Base-by-base conservation (phyloP, 2,113 vertebrate genomes). In the Columbina picui region DNA sequence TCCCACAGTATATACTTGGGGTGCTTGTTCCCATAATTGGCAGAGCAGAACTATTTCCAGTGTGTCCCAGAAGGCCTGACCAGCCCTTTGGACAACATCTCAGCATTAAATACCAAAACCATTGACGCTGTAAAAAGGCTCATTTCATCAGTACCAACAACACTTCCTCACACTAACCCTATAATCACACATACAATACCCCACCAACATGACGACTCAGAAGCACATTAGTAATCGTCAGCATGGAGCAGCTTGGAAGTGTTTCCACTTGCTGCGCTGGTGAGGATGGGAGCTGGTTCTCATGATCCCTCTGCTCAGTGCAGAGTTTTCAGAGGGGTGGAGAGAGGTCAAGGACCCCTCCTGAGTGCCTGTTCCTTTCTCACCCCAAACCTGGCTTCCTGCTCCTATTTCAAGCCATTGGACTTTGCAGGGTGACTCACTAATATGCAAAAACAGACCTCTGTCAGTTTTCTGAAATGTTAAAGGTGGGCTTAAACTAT, bases 201-300 rank as follows among this genome's bases (percentile, higher is more conserved):
- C 36, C 1, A 3, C 41, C 11, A 53, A n/a, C 0, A 0, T 52
- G 30, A 63, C 0, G 0, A 59, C 23, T 70, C 45, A 45, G 64
- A 82, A 77, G 41, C 14, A 45, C 16, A 32, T 56, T 56, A 43
- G 21, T 45, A 60, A 14, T 27, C 23, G 17, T 30, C 19, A 81
- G 49, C 49, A 67, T 14, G 18, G 34, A 55, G 34, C 27, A 50
- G 25, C 32, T 85, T 2, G 0, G 47, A 49, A 67, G 20, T 1
- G 1, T 49, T 67, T 73, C 38, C 21, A 15, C 34, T n/a, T 2
- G 0, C 50, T 36, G 6, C 16, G 21, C 8, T 2, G 2, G 34
- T 53, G n/a, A 67, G 59, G 4, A 9, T 2, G 7, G 5, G 12
- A 75, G 19, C 17, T 56, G 10, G 20, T n/a, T 74, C 50, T 41